These are phyloP conservation scores for Hippoglossus stenolepis DNA, from an alignment of 2,113 vertebrate genomes.

Conservation along the genomic window DNA sequence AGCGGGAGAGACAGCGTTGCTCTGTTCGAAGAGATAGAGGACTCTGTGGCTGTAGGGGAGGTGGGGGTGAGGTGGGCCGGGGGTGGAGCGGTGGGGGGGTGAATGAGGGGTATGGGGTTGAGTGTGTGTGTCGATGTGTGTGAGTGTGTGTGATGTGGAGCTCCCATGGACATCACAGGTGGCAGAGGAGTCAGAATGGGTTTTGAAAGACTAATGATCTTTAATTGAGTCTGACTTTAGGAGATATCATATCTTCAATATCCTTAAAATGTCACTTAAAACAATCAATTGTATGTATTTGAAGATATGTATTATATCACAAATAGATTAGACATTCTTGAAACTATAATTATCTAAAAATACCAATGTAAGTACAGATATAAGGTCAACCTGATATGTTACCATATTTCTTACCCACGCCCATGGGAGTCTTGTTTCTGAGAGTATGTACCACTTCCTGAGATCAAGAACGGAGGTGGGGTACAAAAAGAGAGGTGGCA, in stretches of 20 bases:
- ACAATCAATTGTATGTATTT: neutral
- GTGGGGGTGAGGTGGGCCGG: conserved; percentile 41
- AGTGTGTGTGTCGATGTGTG: conserved; percentile 45
- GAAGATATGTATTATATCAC: conserved; percentile 1
- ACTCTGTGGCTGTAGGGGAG: conserved; percentile 70
- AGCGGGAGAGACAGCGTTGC: conserved; percentile 81
- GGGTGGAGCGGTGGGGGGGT: conserved; percentile 13
- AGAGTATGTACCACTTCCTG: conserved; percentile 41
- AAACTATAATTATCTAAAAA: neutral
- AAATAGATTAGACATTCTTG: neutral
- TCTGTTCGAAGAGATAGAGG: conserved; percentile 83
- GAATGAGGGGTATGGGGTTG: conserved; percentile 62
- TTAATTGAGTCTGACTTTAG: conserved; percentile 31
- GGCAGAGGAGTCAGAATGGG: conserved; percentile 36
- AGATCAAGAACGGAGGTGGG: conserved; percentile 35
- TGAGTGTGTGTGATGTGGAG: conserved; percentile 64
- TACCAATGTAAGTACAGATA: neutral
- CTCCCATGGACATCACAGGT: conserved; percentile 79
- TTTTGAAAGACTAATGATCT: conserved; percentile 7
- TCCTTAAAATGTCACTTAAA: neutral
- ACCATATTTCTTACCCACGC: neutral
- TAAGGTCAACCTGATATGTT: neutral
- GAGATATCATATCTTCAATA: neutral
- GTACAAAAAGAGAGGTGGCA: conserved; percentile 59
- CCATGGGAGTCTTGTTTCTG: conserved; percentile 5